Percentiles rank a stretch among this genome's conserved stretches.
phyloP scores from a whole-genome alignment of 2,113 vertebrate genomes.

The Eclectus roratus region DNA sequence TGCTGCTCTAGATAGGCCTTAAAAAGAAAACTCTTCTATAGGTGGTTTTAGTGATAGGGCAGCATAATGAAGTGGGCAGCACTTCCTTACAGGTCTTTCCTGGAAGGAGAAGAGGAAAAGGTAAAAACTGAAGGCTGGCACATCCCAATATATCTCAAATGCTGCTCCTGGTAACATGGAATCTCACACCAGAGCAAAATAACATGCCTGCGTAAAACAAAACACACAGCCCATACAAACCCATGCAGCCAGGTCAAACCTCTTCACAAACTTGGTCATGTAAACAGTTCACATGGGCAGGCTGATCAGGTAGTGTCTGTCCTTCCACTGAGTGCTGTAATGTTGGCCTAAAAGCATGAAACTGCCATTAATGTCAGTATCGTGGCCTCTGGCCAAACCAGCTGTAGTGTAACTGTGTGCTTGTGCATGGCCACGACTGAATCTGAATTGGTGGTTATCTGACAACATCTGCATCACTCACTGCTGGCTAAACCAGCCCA shows the following conservation, averaged over 20 bases:
- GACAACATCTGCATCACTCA: neutral
- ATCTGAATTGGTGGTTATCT: neutral
- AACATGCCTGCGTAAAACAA: neutral
- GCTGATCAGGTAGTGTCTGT: neutral
- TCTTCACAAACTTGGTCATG: neutral
- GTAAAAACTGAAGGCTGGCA: neutral
- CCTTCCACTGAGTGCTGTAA: neutral
- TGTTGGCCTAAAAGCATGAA: neutral
- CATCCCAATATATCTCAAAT: neutral
- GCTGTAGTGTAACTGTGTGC: accelerated
- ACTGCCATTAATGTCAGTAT: neutral
- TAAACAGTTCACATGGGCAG: neutral
- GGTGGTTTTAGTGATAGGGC: neutral
- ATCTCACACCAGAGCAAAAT: neutral
- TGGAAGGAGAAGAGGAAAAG: neutral
- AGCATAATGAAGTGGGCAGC: neutral
- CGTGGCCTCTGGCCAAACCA: neutral
- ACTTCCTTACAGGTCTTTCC: neutral
- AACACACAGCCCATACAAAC: neutral
- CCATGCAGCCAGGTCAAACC: neutral
- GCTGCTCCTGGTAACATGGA: neutral
- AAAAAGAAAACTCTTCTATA: neutral
- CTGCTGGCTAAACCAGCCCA: neutral
- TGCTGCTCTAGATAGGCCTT: neutral
- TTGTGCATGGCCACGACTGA: neutral